These are phyloP conservation scores for Pogonocherus hispidulus DNA, from an alignment of 2,888 invertebrate species.

Conservation along the genomic window DNA sequence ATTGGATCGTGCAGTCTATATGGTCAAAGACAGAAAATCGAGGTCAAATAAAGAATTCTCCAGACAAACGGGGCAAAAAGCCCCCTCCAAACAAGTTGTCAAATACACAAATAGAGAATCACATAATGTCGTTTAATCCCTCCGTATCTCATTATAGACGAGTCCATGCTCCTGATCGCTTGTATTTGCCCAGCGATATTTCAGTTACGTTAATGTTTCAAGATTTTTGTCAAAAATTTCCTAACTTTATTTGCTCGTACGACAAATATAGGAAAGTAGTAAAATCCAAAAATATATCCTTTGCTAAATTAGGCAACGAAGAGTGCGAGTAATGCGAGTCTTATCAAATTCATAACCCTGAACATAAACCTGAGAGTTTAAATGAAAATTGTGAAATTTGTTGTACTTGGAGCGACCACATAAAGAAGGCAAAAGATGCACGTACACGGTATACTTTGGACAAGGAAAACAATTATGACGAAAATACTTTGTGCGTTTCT, in stretches of 20 bases:
- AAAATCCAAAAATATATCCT: slow-evolving; percentile 22
- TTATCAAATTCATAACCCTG: slow-evolving; percentile 25
- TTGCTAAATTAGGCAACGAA: slow-evolving; percentile 34
- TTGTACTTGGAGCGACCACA: too few relatives aligned
- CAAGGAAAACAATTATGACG: too few relatives aligned
- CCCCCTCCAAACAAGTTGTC: slow-evolving; percentile 35
- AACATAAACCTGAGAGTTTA: slow-evolving; percentile 31
- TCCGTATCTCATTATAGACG: slow-evolving; percentile 39
- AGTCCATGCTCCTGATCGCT: slow-evolving; percentile 35
- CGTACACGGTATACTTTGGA: too few relatives aligned
- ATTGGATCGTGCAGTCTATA: slow-evolving; percentile 32
- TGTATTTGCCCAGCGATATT: slow-evolving; percentile 36
- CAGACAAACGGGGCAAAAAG: slow-evolving; percentile 30
- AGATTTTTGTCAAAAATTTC: slow-evolving; percentile 32
- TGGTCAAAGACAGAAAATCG: slow-evolving; percentile 18
- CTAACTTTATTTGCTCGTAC: slow-evolving; percentile 34
- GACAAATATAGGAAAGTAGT: slow-evolving; percentile 37
- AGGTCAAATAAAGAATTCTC: slow-evolving; percentile 18
- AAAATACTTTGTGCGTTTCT: too few relatives aligned
- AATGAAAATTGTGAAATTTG: slow-evolving; percentile 31
- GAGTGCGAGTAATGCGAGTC: slow-evolving; percentile 33
- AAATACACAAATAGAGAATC: slow-evolving; percentile 30
- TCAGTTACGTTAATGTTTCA: slow-evolving; percentile 32
- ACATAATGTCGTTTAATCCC: slow-evolving; percentile 36
- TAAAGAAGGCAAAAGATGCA: too few relatives aligned